phyloP scores from a whole-genome alignment of 2,113 vertebrate species.

The Parotia lawesii region DNA sequence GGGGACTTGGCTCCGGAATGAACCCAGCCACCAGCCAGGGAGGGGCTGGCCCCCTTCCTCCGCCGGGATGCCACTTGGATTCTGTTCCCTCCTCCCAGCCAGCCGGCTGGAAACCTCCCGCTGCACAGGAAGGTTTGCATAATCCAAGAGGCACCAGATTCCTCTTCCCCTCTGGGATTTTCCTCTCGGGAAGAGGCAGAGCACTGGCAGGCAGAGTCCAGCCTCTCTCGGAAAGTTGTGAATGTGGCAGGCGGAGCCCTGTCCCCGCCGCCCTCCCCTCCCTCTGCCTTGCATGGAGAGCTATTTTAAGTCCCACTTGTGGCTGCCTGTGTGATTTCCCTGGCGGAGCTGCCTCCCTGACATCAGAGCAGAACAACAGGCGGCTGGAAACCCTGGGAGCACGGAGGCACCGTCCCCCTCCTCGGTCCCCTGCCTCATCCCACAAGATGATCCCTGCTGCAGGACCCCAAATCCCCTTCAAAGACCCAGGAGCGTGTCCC shows the following conservation, averaged over 20 bases:
- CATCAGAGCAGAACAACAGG: slow-evolving; percentile 29
- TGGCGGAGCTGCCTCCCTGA: slow-evolving; percentile 41
- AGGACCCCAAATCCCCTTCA: neutral
- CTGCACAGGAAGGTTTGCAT: slow-evolving; percentile 10
- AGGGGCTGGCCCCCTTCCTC: neutral
- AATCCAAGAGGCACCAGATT: neutral
- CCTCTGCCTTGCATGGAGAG: neutral
- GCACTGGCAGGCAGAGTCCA: slow-evolving; percentile 49
- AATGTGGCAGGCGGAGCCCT: slow-evolving; percentile 41
- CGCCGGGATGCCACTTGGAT: neutral
- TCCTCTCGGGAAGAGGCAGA: slow-evolving; percentile 44
- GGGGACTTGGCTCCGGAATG: neutral
- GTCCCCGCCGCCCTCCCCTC: neutral
- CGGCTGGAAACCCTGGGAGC: neutral
- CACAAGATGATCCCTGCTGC: neutral
- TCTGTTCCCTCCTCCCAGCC: neutral
- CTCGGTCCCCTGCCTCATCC: accelerated
- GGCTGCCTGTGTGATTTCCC: slow-evolving; percentile 59
- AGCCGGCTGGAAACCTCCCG: accelerated
- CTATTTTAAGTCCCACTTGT: slow-evolving; percentile 70
- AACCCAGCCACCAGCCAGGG: neutral
- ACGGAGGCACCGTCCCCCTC: accelerated
- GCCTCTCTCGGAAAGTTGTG: slow-evolving; percentile 48
- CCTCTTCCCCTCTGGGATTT: slow-evolving; percentile 34
- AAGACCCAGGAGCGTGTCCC: neutral